phyloP scores from a whole-genome alignment of 2,797 vertebrate species.

The Malurus splendens region DNA sequence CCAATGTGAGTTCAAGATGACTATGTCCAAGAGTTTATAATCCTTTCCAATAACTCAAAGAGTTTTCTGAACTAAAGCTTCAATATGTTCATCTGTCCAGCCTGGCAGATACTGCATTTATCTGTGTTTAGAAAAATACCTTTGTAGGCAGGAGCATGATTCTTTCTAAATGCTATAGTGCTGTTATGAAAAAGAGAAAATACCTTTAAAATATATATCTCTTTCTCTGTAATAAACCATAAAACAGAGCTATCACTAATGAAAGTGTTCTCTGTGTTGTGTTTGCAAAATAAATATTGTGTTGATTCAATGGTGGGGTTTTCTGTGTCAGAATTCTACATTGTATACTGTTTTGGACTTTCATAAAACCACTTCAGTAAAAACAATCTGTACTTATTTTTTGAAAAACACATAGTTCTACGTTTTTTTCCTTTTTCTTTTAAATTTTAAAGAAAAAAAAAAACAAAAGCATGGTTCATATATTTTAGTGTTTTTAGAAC shows the following conservation, averaged over 20 bases:
- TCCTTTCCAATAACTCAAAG: neutral
- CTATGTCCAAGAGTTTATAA: neutral
- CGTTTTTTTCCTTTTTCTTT: neutral
- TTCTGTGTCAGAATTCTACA: neutral
- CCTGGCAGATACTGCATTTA: neutral
- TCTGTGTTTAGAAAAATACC: neutral
- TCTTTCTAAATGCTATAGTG: neutral
- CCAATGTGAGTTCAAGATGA: neutral
- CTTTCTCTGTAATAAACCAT: neutral
- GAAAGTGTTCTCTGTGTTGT: neutral
- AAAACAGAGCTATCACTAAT: neutral
- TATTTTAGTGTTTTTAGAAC: neutral
- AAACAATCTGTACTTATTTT: neutral
- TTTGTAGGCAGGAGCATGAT: neutral
- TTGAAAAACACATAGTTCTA: neutral
- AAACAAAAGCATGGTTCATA: fast-evolving
- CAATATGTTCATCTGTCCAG: neutral
- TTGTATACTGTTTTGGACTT: neutral
- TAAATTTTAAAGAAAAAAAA: neutral
- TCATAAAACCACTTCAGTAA: neutral
- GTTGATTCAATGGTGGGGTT: neutral
- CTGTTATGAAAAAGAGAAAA: neutral
- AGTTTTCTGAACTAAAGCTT: neutral
- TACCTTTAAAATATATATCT: neutral
- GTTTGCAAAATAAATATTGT: neutral